A percentile compares a stretch with the other conserved stretches of the same genome.
Conservation (phyloP, 2,888 invertebrate species). For the Chrysomela aeneicollis region DNA sequence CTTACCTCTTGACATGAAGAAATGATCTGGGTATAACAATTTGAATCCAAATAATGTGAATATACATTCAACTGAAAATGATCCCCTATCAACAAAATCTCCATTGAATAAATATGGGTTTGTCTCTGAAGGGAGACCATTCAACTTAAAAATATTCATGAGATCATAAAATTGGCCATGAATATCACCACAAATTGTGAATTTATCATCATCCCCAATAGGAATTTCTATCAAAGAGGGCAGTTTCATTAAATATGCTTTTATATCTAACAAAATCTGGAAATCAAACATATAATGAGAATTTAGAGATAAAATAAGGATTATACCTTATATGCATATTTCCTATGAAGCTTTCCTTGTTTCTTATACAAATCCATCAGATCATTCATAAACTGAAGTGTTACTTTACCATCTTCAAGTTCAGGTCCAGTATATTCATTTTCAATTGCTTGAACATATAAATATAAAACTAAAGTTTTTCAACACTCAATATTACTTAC, state of each 20-base stretch:
- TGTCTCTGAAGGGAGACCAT: conserved; percentile 92
- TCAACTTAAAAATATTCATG: conserved; percentile 95
- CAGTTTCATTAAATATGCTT: conserved; percentile 81
- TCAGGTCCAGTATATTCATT: conserved; percentile 92
- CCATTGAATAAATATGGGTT: conserved; percentile 99
- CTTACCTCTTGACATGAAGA: conserved; percentile 96
- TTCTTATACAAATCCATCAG: conserved; percentile 90
- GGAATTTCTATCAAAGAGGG: conserved; percentile 90
- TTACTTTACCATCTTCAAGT: conserved; percentile 87
- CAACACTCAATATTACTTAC: conserved; percentile 65
- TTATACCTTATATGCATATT: conserved; percentile 92
- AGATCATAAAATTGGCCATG: conserved; percentile 99
- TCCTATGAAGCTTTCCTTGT: conserved; percentile 93
- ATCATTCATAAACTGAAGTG: conserved; percentile 86
- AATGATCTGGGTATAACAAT: conserved; percentile 93
- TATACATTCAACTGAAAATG: conserved; percentile 99
- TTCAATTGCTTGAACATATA: conserved; percentile 78
- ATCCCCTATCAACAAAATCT: conserved; percentile 99
- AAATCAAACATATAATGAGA: conserved; percentile 52
- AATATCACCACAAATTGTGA: conserved; percentile 98
- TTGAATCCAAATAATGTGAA: conserved; percentile 97
- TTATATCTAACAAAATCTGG: conserved; percentile 91
- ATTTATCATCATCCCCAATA: conserved; percentile 87
- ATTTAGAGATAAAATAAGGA: conserved; percentile 4
- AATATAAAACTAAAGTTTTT: neutral